A percentile compares a stretch with the other conserved stretches of the same genome.
phyloP scores from a whole-genome alignment of 2,888 invertebrate species.

The Chrysopilus asiliformis region DNA sequence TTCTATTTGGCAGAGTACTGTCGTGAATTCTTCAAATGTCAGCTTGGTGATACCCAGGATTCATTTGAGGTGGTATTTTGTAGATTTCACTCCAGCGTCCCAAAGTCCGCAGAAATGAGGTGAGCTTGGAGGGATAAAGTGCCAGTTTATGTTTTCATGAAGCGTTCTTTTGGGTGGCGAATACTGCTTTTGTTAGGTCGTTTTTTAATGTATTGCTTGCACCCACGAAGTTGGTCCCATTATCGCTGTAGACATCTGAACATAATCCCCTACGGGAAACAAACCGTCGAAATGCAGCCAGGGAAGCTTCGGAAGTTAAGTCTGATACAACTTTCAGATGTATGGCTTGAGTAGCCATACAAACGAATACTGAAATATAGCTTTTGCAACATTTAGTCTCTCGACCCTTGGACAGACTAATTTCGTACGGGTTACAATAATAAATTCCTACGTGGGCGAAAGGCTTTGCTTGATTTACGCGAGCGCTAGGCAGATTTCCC shows the following conservation, averaged over 20 bases:
- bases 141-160: too few relatives aligned
- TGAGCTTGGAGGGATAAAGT: slow-evolving; percentile 3
- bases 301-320: too few relatives aligned
- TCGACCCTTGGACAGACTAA: background rate
- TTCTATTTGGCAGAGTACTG: slow-evolving; percentile 3
- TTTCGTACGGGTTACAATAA: background rate
- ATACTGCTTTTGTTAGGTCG: background rate
- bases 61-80: slow-evolving; percentile 3
- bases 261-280: too few relatives aligned
- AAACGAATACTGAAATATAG: too few relatives aligned
- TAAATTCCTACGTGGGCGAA: slow-evolving; percentile 1
- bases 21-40: slow-evolving; percentile 3
- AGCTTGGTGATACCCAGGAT: slow-evolving; percentile 1
- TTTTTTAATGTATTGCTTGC: slow-evolving; percentile 1
- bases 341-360: slow-evolving; percentile 10
- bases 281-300: too few relatives aligned
- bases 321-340: slow-evolving; percentile 15
- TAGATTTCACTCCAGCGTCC: slow-evolving; percentile 8
- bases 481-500: too few relatives aligned
- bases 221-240: slow-evolving; percentile 1
- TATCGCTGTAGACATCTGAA: too few relatives aligned
- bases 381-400: background rate
- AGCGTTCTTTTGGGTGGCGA: background rate
- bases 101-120: slow-evolving; percentile 5
- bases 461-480: background rate